Percentiles rank a stretch among this genome's conserved stretches.
Conservation (phyloP, 2,797 vertebrate genomes). For the Myotis pilosus region DNA sequence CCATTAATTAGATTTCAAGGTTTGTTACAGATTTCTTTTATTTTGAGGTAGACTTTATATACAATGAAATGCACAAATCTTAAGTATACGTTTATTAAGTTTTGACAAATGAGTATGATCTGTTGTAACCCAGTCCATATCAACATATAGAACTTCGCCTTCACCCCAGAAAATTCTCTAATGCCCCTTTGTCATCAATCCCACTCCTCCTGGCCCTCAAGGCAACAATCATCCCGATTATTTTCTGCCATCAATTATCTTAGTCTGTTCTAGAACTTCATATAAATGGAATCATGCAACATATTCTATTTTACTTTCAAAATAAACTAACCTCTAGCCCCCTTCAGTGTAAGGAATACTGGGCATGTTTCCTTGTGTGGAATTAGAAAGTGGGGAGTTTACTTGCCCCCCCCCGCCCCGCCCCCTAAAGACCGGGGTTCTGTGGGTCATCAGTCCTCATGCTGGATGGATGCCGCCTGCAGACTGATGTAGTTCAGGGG, state of each 20-base stretch:
- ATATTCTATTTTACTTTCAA: not conserved
- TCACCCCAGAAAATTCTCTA: not conserved
- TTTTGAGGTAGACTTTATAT: not conserved
- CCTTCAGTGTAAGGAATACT: not conserved
- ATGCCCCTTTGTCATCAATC: not conserved
- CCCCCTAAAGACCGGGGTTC: not conserved
- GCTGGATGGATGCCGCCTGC: accelerated
- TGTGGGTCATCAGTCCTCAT: not conserved
- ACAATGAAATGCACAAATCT: not conserved
- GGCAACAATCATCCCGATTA: not conserved
- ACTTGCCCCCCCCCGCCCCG: not conserved
- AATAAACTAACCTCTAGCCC: not conserved
- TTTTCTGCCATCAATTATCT: not conserved
- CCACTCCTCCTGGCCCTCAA: not conserved
- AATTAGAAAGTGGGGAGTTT: not conserved
- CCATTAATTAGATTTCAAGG: not conserved
- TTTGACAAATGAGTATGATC: not conserved
- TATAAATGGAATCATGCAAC: not conserved
- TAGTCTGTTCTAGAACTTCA: not conserved
- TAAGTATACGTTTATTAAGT: not conserved
- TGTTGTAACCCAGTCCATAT: not conserved
- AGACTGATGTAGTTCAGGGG: not conserved
- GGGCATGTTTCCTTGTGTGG: not conserved
- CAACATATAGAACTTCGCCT: not conserved
- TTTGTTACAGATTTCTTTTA: conserved; percentile 18